Conservation (phyloP, 2,888 invertebrate species). For the Hedya salicella region DNA sequence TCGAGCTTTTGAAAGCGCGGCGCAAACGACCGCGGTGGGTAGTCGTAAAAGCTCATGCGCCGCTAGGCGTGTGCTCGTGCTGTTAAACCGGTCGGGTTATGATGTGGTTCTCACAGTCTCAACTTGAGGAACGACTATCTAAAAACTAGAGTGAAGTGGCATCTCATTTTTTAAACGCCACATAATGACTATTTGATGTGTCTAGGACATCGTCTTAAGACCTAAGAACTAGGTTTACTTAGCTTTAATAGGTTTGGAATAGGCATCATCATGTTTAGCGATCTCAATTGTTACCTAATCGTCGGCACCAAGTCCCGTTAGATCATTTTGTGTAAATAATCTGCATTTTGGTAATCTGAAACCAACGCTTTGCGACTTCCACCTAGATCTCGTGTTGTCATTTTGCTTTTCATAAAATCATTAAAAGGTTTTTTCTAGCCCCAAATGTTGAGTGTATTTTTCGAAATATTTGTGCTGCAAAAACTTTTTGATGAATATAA, state of each 20-base stretch:
- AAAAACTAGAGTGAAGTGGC: constrained; percentile 83
- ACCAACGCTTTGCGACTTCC: constrained; percentile 19
- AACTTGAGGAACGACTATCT: constrained; percentile 82
- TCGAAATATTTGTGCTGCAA: not conserved
- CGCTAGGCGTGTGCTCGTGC: constrained; percentile 60
- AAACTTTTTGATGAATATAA: constrained; percentile 7
- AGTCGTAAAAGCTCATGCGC: constrained; percentile 60
- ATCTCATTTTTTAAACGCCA: constrained; percentile 78
- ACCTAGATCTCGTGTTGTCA: not conserved
- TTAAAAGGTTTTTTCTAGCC: not conserved
- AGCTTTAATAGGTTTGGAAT: not conserved
- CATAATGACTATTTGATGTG: constrained; percentile 64
- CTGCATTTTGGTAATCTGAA: constrained; percentile 7
- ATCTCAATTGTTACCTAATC: constrained; percentile 30
- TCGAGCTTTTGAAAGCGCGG: constrained; percentile 81
- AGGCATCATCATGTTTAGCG: constrained; percentile 1
- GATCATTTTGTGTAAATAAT: constrained; percentile 20
- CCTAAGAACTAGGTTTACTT: not conserved
- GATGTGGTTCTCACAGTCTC: constrained; percentile 79
- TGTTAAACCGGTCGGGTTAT: constrained; percentile 67
- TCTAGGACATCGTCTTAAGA: constrained; percentile 2
- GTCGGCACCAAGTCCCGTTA: constrained; percentile 22
- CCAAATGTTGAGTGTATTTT: not conserved
- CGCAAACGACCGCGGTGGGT: constrained; percentile 64
- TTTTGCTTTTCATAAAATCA: constrained; percentile 3